Evolutionary conservation across 2,888 invertebrate genomes (phyloP), one percentile per base, ranked within the genome.

Genomic region (Rhaphigaster nebulosa): DNA sequence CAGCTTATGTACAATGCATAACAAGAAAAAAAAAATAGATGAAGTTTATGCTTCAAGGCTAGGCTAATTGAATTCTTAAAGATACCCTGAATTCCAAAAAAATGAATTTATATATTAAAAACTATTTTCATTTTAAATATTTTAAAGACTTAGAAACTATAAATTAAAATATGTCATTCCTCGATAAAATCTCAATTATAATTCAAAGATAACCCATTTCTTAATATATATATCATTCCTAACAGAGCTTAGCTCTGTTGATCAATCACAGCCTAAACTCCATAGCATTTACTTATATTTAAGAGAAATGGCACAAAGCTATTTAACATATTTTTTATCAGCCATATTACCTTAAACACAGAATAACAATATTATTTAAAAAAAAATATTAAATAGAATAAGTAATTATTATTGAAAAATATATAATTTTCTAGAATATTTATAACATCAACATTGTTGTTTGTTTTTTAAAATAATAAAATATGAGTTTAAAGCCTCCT

Each of bases 231-330:
- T 15, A 41, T 52, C 87, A 50, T 87, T 87, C 50, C 52, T 87
- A 34, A 52, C 87, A 52, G 87, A 87, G 87, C 87, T 52, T 52
- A 34, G 87, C 87, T 87, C 87, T 18, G 29, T 26, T 26, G 26
- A 26, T 87, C 87, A 52, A 87, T 87, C 87, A 87, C 87, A 87
- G 87, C 87, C 87, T 41, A 29, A 52, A 87, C 87, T 87, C 87
- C 29, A 50, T 41, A 54, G 34, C 87, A 52, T 52, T 52, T 87
- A 87, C 6, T 87, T 87, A 34, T 45, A 50, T 87, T 29, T 13
- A 52, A 87, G 15, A 54, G 29, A 87, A 87, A 87, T 87, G 87
- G 87, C 54, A 87, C 87, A 38, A 41, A 34, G 54, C 87, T 87
- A 84, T 29, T 26, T 15, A 41, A 84, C 50, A 29, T 0, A 50